Evolutionary conservation across 1,140 invertebrate species (phyloP), one percentile per base, ranked within the genome.

Genomic region (Drosophila seguyi): DNA sequence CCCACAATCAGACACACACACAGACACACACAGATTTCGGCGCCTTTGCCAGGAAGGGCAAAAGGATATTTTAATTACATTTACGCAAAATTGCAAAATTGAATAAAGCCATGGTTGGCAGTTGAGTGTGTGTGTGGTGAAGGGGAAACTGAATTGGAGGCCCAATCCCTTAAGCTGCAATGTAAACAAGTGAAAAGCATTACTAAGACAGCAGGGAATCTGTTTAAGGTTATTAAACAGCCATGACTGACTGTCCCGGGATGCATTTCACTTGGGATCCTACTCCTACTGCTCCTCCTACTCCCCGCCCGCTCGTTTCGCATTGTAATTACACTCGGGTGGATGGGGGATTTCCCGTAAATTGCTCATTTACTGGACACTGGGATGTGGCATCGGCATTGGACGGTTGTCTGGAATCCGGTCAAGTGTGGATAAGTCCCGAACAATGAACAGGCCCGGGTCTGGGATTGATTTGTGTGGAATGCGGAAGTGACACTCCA

Each of bases 51-150:
- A 53, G 52, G 42, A 39, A 38, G 42, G 42, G 41, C 68, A 41
- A 88, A 87, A 71, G 84, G 84, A 80, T 87, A 88, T 88, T 87
- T 87, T 87, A 87, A 87, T 87, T 87, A 87, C 83, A 87, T 87
- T 88, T 87, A 88, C 84, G 83, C 83, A 87, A 72, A 80, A 88
- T 80, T 88, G 75, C 69, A 78, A 74, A 87, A 87, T 87, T 88
- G 84, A 80, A 88, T 87, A 83, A 79, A 55, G 79, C 75, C 69
- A 59, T 29, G 66, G 41, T 45, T 52, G 38, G 41, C 61, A 63
- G 39, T 39, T 53, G 48, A 42, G 52, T 6, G 29, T 6, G 36
- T 42, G 71, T 44, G 66, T 48, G 50, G 41, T 36, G 34, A 36
- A n/a, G 47, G 27, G 39, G 39, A 11, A n/a, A n/a, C 31, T 53